A percentile compares a stretch with the other conserved stretches of the same genome.
Evolutionary conservation across 2,797 vertebrate species (phyloP).

Genomic region (Falco novaeseelandiae): DNA sequence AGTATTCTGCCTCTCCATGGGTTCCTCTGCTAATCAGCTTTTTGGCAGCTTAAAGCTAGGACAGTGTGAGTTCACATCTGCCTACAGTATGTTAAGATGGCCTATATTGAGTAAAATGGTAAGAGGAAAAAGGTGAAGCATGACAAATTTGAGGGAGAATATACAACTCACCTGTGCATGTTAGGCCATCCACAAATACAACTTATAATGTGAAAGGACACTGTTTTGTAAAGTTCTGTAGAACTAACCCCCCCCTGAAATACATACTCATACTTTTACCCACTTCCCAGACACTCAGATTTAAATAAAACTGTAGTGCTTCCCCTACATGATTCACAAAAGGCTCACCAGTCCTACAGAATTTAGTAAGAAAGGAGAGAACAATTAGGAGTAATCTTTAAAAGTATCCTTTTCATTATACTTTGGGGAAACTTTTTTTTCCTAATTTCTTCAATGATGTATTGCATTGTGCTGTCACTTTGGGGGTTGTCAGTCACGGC

Average conservation of each 20-base stretch:
- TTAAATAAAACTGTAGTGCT: neutral
- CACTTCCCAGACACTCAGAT: neutral
- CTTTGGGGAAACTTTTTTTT: neutral
- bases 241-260: neutral
- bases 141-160: neutral
- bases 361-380: neutral
- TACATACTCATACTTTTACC: neutral
- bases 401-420: conserved; percentile 20
- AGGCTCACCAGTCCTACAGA: neutral
- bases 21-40: neutral
- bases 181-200: neutral
- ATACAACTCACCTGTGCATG: neutral
- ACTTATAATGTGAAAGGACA: neutral
- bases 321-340: neutral
- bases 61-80: neutral
- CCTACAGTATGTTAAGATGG: neutral
- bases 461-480: conserved; percentile 33
- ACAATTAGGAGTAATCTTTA: conserved; percentile 1
- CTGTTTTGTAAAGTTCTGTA: neutral
- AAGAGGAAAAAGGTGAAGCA: neutral
- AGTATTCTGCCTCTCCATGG: neutral
- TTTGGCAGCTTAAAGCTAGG: neutral
- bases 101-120: neutral
- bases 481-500: conserved; percentile 48
- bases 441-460: neutral